Evolutionary conservation across 2,888 invertebrate species (phyloP), one percentile per base, ranked within the genome.

Genomic region (Caenorhabditis becei): DNA sequence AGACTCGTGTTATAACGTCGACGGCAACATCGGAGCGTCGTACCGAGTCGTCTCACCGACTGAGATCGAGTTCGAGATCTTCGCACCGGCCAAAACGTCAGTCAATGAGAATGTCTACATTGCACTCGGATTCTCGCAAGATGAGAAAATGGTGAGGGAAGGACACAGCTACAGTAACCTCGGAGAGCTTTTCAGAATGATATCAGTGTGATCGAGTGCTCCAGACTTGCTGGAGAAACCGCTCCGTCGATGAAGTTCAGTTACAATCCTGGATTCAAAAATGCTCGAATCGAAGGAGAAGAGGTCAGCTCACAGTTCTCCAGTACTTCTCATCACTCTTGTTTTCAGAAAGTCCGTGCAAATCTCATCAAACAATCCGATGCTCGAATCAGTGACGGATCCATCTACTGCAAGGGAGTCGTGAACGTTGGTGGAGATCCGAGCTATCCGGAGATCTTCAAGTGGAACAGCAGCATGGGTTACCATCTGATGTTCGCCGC

Each of bases 61-160:
- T 1, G 18, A 58, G 1, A 67, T 79, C 16, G 79, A 72, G 20
- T 77, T 80, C 20, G 80, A 80, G 16, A 75, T 80, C 14, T 77
- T 77, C 18, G 80, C 77, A 20, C 75, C 75, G 5, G 67, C 62
- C 2, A 69, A 80, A 23, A 62, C 65, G 28, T 51, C 66, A 11
- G 54, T 28, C 10, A 56, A 23, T 32, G 44, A 67, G 11, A 66
- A 80, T 66, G 75, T 67, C 14, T 88, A 87, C 62, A 72, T 85
- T 26, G 87, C 86, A n/a, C 47, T 88, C 11, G 88, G 87, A 24
- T 87, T 87, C 59, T 87, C 88, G 18, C 47, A 84, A n/a, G 82
- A 88, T 61, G 47, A 44, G 32, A 56, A 70, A 54, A 87, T 82
- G 83, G 80, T 82, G 14, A n/a, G 59, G 14, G 8, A 41, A 41